These are phyloP conservation scores for Perizoma affinitatum DNA, from an alignment of 2,888 invertebrate species.

Conservation along the genomic window DNA sequence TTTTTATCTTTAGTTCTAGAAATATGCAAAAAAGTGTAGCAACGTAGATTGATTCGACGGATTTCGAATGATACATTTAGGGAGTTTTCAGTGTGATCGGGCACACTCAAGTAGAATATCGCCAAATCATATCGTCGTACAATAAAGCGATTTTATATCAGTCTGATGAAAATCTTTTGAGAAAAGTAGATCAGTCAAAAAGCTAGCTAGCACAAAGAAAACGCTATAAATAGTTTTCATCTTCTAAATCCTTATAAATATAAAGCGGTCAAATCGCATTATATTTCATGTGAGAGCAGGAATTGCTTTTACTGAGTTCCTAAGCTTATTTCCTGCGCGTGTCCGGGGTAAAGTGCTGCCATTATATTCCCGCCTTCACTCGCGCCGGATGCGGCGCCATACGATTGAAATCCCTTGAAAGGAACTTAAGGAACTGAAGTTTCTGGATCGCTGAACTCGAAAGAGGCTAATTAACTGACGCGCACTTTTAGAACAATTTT, in stretches of 20 bases:
- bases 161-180: too few species aligned
- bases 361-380: constrained; percentile 61
- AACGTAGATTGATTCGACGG: too few species aligned
- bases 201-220: constrained; percentile 11
- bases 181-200: too few species aligned
- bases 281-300: constrained; percentile 80
- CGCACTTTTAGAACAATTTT: constrained; percentile 40
- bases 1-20: too few species aligned
- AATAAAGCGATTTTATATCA: too few species aligned
- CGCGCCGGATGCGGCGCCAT: constrained; percentile 57
- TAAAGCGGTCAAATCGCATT: constrained; percentile 76
- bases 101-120: too few species aligned
- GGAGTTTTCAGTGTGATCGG: too few species aligned
- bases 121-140: too few species aligned
- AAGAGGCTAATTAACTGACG: constrained; percentile 65
- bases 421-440: constrained; percentile 61
- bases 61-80: too few species aligned
- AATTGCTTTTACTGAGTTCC: constrained; percentile 83
- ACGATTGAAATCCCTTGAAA: constrained; percentile 69
- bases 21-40: too few species aligned
- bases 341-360: constrained; percentile 80
- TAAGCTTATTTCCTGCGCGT: constrained; percentile 83
- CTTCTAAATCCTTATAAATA: constrained; percentile 80
- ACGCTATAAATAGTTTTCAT: constrained; percentile 57
- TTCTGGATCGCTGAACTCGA: constrained; percentile 70